phyloP scores from a whole-genome alignment of 2,888 invertebrate species.

The Cremastinae sp. region DNA sequence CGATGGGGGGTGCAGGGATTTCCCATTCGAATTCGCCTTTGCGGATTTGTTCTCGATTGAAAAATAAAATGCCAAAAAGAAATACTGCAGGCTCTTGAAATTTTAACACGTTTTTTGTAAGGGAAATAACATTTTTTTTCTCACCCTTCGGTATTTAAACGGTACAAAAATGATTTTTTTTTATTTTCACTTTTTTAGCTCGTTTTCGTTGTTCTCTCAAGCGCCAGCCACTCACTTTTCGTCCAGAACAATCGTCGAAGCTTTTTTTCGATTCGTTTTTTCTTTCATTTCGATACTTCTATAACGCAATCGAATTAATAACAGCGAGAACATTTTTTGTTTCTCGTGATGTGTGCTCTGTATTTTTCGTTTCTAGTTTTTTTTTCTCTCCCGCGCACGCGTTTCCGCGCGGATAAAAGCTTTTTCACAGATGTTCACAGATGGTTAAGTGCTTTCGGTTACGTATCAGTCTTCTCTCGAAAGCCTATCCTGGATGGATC shows the following conservation, averaged over 20 bases:
- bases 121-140: no score
- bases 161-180: background rate
- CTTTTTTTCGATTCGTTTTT: background rate
- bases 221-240: constrained; percentile 2
- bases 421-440: constrained; percentile 28
- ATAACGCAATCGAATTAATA: constrained; percentile 7
- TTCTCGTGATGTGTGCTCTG: no score
- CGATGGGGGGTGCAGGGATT: constrained; percentile 29
- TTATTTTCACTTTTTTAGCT: background rate
- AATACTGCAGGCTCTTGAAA: no score
- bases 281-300: background rate
- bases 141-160: no score
- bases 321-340: background rate
- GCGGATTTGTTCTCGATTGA: background rate
- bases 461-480: constrained; percentile 10
- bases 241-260: background rate
- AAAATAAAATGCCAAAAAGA: background rate
- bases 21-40: background rate
- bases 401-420: constrained; percentile 22
- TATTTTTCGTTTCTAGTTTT: background rate
- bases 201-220: constrained; percentile 3
- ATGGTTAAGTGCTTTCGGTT: constrained; percentile 26
- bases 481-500: constrained; percentile 9
- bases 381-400: background rate
- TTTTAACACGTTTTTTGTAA: background rate